Conservation (phyloP, 2,113 vertebrate species). For the Cheilinus undulatus region DNA sequence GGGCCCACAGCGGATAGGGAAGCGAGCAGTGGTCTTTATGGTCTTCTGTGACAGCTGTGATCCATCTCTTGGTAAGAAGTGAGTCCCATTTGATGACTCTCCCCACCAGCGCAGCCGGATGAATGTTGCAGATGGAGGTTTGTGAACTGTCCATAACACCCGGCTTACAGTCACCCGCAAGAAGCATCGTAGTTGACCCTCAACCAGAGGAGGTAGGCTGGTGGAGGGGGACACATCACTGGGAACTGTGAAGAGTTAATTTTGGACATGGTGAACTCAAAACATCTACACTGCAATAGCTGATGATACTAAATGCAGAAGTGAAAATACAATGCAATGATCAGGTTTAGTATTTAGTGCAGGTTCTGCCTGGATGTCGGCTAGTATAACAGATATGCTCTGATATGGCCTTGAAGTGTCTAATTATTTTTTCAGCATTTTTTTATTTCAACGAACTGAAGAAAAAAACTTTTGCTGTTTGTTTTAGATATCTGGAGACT, state of each 20-base stretch:
- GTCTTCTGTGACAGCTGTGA: slow-evolving; percentile 80
- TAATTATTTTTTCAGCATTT: no score
- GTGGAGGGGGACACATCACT: slow-evolving; percentile 86
- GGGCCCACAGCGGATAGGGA: slow-evolving; percentile 90
- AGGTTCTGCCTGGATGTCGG: not conserved
- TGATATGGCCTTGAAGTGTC: no score
- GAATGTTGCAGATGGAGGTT: slow-evolving; percentile 77
- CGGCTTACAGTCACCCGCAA: slow-evolving; percentile 87
- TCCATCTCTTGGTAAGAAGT: slow-evolving; percentile 86
- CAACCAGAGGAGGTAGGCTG: slow-evolving; percentile 93
- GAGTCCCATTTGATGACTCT: slow-evolving; percentile 89
- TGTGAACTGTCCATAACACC: slow-evolving; percentile 86
- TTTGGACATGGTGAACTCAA: not conserved
- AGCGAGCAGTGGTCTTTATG: slow-evolving; percentile 86
- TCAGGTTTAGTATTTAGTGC: not conserved
- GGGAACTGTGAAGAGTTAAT: slow-evolving; percentile 72
- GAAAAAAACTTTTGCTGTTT: no score
- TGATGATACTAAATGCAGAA: not conserved
- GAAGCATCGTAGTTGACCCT: slow-evolving; percentile 91
- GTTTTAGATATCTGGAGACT: no score
- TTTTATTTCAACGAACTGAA: no score
- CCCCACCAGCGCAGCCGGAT: slow-evolving; percentile 96
- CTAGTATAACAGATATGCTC: not conserved
- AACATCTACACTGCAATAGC: not conserved
- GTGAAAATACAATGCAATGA: not conserved